A percentile compares a stretch with the other conserved stretches of the same genome.
Evolutionary conservation across 2,888 invertebrate species (phyloP).

Genomic region (Phania funesta): DNA sequence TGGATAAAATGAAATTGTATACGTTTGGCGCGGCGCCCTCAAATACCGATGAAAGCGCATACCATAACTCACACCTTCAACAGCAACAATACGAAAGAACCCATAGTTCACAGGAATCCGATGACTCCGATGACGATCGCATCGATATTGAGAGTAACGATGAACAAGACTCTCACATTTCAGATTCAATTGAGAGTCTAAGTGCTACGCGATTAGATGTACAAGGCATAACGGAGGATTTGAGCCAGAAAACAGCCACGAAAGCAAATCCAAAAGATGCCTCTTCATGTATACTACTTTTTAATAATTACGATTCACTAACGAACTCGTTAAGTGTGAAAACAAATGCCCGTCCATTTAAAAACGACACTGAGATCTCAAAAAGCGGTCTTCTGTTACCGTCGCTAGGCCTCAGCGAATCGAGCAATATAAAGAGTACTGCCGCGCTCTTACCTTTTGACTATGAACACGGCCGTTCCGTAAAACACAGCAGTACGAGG

Average conservation of each 20-base stretch:
- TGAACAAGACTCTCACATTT: conserved; percentile 79
- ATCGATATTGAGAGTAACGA: conserved; percentile 80
- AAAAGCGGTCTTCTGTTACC: conserved; percentile 27
- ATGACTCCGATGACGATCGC: conserved; percentile 78
- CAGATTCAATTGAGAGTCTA: conserved; percentile 78
- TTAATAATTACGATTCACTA: conserved; percentile 75
- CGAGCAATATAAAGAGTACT: conserved; percentile 69
- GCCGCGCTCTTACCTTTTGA: conserved; percentile 72
- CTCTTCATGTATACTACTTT: conserved; percentile 74
- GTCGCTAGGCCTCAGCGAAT: conserved; percentile 29
- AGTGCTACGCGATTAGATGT: conserved; percentile 75
- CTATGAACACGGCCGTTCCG: conserved; percentile 71
- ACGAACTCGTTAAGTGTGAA: conserved; percentile 71
- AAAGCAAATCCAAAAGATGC: conserved; percentile 65
- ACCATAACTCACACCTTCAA: conserved; percentile 25
- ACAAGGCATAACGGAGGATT: conserved; percentile 69
- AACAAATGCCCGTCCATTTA: conserved; percentile 73
- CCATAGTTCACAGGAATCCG: conserved; percentile 73
- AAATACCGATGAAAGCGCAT: conserved; percentile 61
- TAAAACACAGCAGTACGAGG: conserved; percentile 76
- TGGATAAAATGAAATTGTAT: conserved; percentile 64
- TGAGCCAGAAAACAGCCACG: conserved; percentile 23
- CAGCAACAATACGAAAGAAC: conserved; percentile 61
- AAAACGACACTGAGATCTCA: conserved; percentile 57
- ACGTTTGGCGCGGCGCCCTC: conserved; percentile 45